These are phyloP conservation scores for Rafetus swinhoei DNA, from an alignment of 2,113 vertebrate genomes.

Conservation along the genomic window DNA sequence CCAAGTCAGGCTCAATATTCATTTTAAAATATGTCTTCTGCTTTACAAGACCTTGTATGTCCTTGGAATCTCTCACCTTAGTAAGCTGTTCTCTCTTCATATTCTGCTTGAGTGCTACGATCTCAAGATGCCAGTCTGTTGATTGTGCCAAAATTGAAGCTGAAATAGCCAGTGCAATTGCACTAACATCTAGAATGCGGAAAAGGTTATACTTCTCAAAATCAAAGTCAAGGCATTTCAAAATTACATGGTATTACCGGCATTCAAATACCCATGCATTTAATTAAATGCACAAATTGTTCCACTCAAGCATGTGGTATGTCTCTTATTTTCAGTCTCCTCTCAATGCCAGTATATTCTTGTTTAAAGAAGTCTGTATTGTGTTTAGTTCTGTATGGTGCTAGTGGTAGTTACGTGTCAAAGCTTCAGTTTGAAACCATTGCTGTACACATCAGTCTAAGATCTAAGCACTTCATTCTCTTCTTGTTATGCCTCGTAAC, in stretches of 20 bases:
- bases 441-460: not conserved
- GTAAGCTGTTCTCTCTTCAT: conserved; percentile 54
- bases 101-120: conserved; percentile 47
- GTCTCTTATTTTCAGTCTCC: not conserved
- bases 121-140: conserved; percentile 44
- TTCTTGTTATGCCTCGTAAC: not conserved
- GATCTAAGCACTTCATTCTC: not conserved
- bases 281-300: not conserved
- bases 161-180: conserved; percentile 50
- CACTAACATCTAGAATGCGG: conserved; percentile 26
- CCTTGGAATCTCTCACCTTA: conserved; percentile 63
- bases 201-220: conserved; percentile 31
- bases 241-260: conserved; percentile 28
- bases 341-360: not conserved
- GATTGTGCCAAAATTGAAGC: conserved; percentile 48
- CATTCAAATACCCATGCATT: not conserved
- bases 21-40: conserved; percentile 41
- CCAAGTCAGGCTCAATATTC: not conserved
- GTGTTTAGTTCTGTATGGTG: not conserved
- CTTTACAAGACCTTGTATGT: conserved; percentile 31
- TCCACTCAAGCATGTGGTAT: not conserved
- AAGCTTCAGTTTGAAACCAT: not conserved
- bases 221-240: conserved; percentile 33
- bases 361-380: not conserved
- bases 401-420: not conserved